These are phyloP conservation scores for Polypterus bichir DNA, from an alignment of 2,113 vertebrate genomes.

Conservation along the genomic window DNA sequence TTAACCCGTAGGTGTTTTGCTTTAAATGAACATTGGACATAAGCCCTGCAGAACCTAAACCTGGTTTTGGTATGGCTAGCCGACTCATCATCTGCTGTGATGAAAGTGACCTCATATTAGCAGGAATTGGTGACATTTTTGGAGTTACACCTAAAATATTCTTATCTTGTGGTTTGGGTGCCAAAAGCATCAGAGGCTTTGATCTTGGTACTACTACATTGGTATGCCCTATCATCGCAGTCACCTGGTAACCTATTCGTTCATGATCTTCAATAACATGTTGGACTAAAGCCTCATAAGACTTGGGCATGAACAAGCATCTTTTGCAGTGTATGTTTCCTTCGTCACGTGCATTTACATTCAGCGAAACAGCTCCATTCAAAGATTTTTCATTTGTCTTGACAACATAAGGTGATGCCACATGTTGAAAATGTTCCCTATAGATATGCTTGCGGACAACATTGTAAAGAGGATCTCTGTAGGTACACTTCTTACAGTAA, in stretches of 20 bases:
- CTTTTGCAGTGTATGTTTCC: conserved; percentile 87
- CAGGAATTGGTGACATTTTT: conserved; percentile 67
- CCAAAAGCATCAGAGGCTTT: conserved; percentile 79
- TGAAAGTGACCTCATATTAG: conserved; percentile 63
- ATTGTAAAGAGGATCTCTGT: conserved; percentile 94
- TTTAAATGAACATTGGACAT: conserved; percentile 76
- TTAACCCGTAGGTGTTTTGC: conserved; percentile 71
- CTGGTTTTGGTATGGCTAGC: conserved; percentile 76
- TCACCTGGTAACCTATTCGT: conserved; percentile 91
- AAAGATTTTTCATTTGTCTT: conserved; percentile 83
- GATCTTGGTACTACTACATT: conserved; percentile 88
- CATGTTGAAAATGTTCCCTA: conserved; percentile 97
- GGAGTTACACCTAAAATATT: conserved; percentile 76
- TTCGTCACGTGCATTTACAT: conserved; percentile 59
- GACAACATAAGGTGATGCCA: conserved; percentile 85
- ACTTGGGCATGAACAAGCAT: conserved; percentile 93
- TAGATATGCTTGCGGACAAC: conserved; percentile 98
- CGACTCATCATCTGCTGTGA: conserved; percentile 77
- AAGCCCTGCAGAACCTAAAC: conserved; percentile 66
- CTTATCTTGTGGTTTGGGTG: conserved; percentile 80
- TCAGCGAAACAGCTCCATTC: conserved; percentile 61
- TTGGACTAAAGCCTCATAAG: conserved; percentile 90
- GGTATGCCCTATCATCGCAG: conserved; percentile 96
- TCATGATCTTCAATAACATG: conserved; percentile 97
- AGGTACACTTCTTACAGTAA: conserved; percentile 99